A percentile compares a stretch with the other conserved stretches of the same genome.
Evolutionary conservation across 2,888 invertebrate species (phyloP).

Genomic region (Phragmatobia fuliginosa): DNA sequence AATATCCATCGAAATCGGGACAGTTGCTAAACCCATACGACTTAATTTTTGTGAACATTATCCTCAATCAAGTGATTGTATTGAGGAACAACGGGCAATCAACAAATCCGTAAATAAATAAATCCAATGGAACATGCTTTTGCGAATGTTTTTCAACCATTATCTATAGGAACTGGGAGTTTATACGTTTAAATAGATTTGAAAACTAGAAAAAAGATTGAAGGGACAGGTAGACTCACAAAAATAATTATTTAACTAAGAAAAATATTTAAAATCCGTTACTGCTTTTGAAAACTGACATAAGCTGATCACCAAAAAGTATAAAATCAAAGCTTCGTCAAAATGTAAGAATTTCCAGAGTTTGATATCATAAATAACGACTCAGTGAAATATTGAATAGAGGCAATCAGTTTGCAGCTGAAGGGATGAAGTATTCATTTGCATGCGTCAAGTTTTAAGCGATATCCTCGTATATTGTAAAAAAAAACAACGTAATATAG

Average conservation of each 20-base stretch:
- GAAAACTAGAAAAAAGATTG: too few species aligned
- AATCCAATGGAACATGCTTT: constrained; percentile 22
- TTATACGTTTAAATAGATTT: too few species aligned
- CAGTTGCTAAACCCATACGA: constrained; percentile 12
- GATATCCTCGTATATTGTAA: constrained; percentile 8
- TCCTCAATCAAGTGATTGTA: constrained; percentile 49
- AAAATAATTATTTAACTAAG: neutral
- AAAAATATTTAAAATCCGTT: neutral
- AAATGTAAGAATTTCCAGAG: constrained; percentile 48
- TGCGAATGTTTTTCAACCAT: constrained; percentile 15
- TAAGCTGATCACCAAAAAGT: neutral
- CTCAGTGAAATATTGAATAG: constrained; percentile 56
- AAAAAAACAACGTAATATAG: neutral
- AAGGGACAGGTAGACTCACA: neutral
- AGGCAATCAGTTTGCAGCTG: constrained; percentile 63
- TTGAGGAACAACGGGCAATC: constrained; percentile 41
- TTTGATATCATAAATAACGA: constrained; percentile 48
- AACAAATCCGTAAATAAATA: constrained; percentile 35
- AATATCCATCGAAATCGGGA: constrained; percentile 23
- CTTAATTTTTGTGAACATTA: constrained; percentile 45
- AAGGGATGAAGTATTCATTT: constrained; percentile 38
- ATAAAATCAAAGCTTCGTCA: constrained; percentile 23
- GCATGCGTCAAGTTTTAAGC: constrained; percentile 17
- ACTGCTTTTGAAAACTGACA: neutral
- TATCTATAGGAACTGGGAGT: constrained; percentile 2